Evolutionary conservation across 2,888 invertebrate genomes (phyloP).

Genomic region (Cordylochernes scorpioides): DNA sequence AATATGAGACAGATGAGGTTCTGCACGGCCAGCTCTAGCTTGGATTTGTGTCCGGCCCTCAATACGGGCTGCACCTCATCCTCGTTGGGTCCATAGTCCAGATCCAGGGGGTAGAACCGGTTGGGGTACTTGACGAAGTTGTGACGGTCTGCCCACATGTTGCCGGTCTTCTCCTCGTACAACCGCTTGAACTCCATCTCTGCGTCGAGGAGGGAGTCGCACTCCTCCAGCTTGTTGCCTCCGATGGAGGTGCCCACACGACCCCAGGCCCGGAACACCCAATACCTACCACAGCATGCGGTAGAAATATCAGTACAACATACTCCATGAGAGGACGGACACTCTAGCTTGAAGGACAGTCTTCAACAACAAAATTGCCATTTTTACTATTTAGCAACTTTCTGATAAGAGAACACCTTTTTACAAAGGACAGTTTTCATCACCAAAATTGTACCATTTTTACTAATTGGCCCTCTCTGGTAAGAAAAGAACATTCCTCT

Average conservation of each 20-base stretch:
- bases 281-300: conserved; percentile 26
- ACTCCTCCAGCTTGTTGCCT: conserved; percentile 33
- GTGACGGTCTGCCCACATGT: conserved; percentile 39
- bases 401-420: no score
- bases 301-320: background rate
- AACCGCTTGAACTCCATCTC: conserved; percentile 32
- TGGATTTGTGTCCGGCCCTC: conserved; percentile 28
- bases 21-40: conserved; percentile 46
- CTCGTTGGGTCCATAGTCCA: conserved; percentile 78
- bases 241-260: conserved; percentile 85
- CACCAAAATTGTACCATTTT: no score
- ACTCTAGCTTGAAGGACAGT: no score
- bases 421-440: no score
- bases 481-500: no score
- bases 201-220: conserved; percentile 29
- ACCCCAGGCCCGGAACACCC: conserved; percentile 80
- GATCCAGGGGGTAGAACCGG: conserved; percentile 54
- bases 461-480: no score
- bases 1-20: conserved; percentile 59
- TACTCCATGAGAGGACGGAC: no score
- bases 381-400: no score
- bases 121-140: conserved; percentile 43
- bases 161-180: conserved; percentile 56
- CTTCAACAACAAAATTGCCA: no score
- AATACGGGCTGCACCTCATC: no score